Evolutionary conservation across 2,113 vertebrate species (phyloP), one percentile per base, ranked within the genome.

Genomic region (Rissa tridactyla): DNA sequence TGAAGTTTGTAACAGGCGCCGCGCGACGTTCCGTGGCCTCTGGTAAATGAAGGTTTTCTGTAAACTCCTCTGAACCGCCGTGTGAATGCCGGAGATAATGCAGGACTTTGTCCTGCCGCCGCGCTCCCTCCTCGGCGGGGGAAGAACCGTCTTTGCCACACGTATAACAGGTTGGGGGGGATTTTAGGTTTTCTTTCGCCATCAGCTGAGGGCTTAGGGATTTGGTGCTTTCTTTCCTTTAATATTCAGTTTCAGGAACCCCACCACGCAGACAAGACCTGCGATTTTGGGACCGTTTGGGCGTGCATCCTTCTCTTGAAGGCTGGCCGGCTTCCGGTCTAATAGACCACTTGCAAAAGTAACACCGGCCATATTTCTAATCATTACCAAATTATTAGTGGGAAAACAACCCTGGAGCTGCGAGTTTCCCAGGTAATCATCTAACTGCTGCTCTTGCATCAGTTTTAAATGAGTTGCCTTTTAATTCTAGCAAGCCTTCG

Each of bases 391-490:
- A 90, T 91, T 87, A 85, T 96, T 86, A 18, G 76, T 1, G 26
- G 26, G 62, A 36, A 76, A 90, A 66, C 42, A 29, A 69, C 91
- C 97, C 92, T 70, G 0, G 36, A 89, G 90, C 88, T 92, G 9
- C 12, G 66, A 93, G 68, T 78, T 96, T 88, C 94, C 96, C 88
- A 91, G 97, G 94, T 91, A 97, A 96, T 92, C 96, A 97, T 91
- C 96, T 84, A 91, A 69, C 65, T 89, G 68, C 95, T 90, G 96
- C 92, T 94, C 85, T 81, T 72, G 88, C 95, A 91, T 62, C 65
- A 70, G n/a, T 88, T 89, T 90, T 64, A 93, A 97, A 98, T 71
- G 89, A 73, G 85, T 86, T 82, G 83, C 94, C 95, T 96, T 97
- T 94, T 97, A 86, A 94, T 97, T 97, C 95, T 61, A 70, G 61